Conservation (phyloP, 2,888 invertebrate genomes). For the Anagyrus pseudococci region DNA sequence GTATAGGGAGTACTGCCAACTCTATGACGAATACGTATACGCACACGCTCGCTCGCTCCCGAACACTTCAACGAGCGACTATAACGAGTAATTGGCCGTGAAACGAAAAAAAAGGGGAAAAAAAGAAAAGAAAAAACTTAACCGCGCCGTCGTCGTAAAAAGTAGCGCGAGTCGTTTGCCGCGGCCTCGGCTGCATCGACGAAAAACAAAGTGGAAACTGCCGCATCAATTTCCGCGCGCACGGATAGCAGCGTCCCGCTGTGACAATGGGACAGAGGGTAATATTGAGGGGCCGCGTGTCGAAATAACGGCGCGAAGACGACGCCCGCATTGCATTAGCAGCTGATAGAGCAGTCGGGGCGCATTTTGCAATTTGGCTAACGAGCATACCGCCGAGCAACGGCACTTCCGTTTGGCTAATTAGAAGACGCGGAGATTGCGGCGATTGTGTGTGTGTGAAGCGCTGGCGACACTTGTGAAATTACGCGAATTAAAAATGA, state of each 20-base stretch:
- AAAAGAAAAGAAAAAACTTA: background rate
- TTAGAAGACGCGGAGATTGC: background rate
- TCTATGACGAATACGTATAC: no score
- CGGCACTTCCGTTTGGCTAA: background rate
- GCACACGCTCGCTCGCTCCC: no score
- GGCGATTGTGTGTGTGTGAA: background rate
- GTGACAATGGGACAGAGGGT: no score
- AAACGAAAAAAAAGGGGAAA: slow-evolving; percentile 4
- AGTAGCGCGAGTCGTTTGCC: no score
- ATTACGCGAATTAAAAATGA: no score
- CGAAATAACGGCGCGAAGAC: background rate
- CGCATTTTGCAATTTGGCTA: background rate
- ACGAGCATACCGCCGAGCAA: background rate
- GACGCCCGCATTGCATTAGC: background rate
- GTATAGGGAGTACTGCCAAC: no score
- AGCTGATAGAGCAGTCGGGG: background rate
- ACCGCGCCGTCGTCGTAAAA: background rate
- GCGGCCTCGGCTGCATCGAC: background rate
- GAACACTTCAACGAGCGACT: no score
- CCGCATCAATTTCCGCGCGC: background rate
- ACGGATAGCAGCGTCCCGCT: background rate
- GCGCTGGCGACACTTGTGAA: no score
- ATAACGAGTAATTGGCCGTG: background rate
- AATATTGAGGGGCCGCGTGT: no score
- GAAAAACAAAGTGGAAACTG: background rate